A percentile compares a stretch with the other conserved stretches of the same genome.
Evolutionary conservation across 2,888 invertebrate genomes (phyloP).

Genomic region (Eudasyphora cyanicolor): DNA sequence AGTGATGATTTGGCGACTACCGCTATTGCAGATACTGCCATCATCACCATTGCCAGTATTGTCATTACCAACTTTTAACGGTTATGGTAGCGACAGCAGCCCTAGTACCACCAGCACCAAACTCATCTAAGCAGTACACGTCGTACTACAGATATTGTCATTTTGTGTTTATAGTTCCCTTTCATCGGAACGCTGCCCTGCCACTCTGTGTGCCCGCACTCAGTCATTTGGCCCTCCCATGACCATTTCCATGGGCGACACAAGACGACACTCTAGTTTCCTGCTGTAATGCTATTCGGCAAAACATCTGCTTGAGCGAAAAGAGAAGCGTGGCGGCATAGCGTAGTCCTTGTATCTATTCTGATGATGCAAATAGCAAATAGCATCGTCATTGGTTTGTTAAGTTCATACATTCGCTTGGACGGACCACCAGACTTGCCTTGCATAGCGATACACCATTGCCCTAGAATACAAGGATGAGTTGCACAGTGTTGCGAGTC

Average conservation of each 20-base stretch:
- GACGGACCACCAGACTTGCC: not conserved
- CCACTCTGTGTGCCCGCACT: not conserved
- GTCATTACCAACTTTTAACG: conserved; percentile 32
- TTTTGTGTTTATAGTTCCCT: conserved; percentile 57
- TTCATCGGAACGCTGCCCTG: not conserved
- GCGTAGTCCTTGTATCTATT: not conserved
- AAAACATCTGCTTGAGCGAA: not conserved
- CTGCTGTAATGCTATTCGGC: not conserved
- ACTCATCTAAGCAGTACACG: too few relatives aligned
- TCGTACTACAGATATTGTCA: conserved; percentile 52
- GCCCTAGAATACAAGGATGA: too few relatives aligned
- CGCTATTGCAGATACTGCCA: conserved; percentile 3
- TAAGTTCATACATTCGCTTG: not conserved
- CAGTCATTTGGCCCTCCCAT: not conserved
- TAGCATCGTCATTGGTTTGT: not conserved
- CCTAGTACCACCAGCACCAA: not conserved
- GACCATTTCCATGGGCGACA: not conserved
- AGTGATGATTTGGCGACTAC: conserved; percentile 12
- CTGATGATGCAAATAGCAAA: conserved; percentile 10
- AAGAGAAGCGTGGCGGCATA: not conserved
- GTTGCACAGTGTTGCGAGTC: too few relatives aligned
- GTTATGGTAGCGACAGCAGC: conserved; percentile 14
- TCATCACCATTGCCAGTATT: conserved; percentile 19
- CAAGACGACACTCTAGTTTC: conserved; percentile 7
- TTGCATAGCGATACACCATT: too few relatives aligned